Conservation (phyloP, 1,140 invertebrate genomes). For the Aphelenchoides fujianensis region DNA sequence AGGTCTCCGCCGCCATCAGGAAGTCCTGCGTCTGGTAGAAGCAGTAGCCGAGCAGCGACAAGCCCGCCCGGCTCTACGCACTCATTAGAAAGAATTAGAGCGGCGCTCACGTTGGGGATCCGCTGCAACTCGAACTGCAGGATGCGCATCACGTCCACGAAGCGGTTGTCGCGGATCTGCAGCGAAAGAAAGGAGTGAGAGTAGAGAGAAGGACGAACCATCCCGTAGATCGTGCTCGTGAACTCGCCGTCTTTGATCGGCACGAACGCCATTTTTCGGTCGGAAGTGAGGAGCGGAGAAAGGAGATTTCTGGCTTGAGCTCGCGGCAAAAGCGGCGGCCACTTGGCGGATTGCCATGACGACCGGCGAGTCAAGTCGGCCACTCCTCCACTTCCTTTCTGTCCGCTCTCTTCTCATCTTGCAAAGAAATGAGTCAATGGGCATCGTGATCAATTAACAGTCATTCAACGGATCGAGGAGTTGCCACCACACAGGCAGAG, state of each 20-base stretch:
- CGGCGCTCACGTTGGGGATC: slow-evolving; percentile 68
- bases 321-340: too few species aligned
- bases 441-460: too few species aligned
- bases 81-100: neutral
- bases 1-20: slow-evolving; percentile 85
- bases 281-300: too few species aligned
- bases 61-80: slow-evolving; percentile 76
- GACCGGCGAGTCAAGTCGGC: too few species aligned
- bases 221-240: slow-evolving; percentile 79
- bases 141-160: slow-evolving; percentile 81
- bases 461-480: too few species aligned
- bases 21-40: slow-evolving; percentile 80
- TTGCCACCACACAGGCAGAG: too few species aligned
- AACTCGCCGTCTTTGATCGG: slow-evolving; percentile 80
- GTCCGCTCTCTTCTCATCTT: too few species aligned
- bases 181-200: slow-evolving; percentile 63
- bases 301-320: too few species aligned
- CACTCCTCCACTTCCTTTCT: too few species aligned
- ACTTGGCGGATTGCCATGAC: too few species aligned
- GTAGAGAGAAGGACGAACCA: slow-evolving; percentile 75
- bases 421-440: too few species aligned
- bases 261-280: slow-evolving; percentile 45
- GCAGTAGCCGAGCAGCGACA: slow-evolving; percentile 90
- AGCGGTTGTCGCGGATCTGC: slow-evolving; percentile 86
- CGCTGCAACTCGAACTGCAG: slow-evolving; percentile 70